These are phyloP conservation scores for Illadopsis cleaveri DNA, from an alignment of 2,113 vertebrate genomes.

Conservation along the genomic window DNA sequence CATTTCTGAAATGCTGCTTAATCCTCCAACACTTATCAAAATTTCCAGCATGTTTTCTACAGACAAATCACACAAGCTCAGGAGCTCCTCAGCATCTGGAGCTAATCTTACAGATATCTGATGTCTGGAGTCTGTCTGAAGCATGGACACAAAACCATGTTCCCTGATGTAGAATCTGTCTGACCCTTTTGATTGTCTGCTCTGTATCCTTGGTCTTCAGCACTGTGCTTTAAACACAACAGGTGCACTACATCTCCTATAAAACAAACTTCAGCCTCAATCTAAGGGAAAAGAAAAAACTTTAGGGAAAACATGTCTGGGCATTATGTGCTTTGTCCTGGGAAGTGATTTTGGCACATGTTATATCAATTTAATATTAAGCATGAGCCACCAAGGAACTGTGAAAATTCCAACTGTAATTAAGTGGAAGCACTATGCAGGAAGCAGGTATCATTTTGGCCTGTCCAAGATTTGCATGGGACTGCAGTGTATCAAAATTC, in stretches of 20 bases:
- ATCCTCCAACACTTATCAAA: background rate
- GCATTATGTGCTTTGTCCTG: background rate
- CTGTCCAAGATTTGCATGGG: background rate
- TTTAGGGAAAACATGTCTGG: background rate
- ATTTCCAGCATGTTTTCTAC: background rate
- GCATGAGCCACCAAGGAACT: background rate
- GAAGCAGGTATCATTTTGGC: background rate
- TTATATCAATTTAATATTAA: background rate
- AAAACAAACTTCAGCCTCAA: background rate
- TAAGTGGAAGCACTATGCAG: background rate
- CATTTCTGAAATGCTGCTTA: conserved; percentile 1
- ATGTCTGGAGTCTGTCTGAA: conserved; percentile 15
- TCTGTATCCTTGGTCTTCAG: background rate
- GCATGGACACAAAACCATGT: background rate
- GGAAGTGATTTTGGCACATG: background rate
- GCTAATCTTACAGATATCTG: conserved; percentile 15
- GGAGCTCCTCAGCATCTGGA: background rate
- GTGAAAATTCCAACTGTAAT: background rate
- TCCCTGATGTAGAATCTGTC: background rate
- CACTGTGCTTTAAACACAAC: background rate
- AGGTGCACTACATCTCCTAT: background rate
- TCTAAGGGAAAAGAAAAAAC: background rate
- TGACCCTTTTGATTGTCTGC: background rate
- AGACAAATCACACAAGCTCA: background rate
- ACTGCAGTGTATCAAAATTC: background rate